Evolutionary conservation across 2,797 vertebrate species (phyloP), one percentile per base, ranked within the genome.

Genomic region (Sebastes reedi): DNA sequence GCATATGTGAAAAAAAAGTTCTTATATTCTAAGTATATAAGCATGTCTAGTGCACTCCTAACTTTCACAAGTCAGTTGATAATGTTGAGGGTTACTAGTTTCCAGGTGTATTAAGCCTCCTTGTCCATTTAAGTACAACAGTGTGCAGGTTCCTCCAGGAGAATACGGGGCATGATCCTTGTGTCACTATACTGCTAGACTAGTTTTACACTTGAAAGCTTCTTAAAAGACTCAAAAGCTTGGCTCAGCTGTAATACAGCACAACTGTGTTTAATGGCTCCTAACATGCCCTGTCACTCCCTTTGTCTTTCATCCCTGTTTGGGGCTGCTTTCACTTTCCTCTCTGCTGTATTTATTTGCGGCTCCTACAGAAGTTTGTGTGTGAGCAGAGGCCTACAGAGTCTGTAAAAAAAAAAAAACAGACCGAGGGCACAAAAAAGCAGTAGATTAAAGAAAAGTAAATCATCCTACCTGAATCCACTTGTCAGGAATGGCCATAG

Each of bases 401-500:
- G 64, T 65, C 24, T 50, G 34, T 22, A 30, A 65, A 52, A 80
- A 52, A 72, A 16, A 70, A 16, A 29, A 39, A 14, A 39, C 25
- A 24, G 29, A 67, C 11, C 18, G 12, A 6, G 20, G 55, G 18
- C 30, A 62, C 6, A 46, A 10, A 70, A 27, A 71, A 77, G 42
- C 39, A 29, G 42, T 8, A 30, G 3, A 78, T 68, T 77, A 36
- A 46, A 66, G 81, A 62, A 36, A 72, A 66, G 34, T 34, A 75
- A 86, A 77, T 81, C 54, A 36, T 72, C 90, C 87, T 84, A 99
- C 99, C 97, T 99, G 97, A 91, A 99, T 99, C 99, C 99, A 99
- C 91, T 99, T 99, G 95, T 99, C 99, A 24, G 98, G 98, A 91
- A 99, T 96, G 79, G 98, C 99, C 99, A 99, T 99, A 24, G 98